Conservation (phyloP, 2,888 invertebrate species). For the Scaptomyza parva region DNA sequence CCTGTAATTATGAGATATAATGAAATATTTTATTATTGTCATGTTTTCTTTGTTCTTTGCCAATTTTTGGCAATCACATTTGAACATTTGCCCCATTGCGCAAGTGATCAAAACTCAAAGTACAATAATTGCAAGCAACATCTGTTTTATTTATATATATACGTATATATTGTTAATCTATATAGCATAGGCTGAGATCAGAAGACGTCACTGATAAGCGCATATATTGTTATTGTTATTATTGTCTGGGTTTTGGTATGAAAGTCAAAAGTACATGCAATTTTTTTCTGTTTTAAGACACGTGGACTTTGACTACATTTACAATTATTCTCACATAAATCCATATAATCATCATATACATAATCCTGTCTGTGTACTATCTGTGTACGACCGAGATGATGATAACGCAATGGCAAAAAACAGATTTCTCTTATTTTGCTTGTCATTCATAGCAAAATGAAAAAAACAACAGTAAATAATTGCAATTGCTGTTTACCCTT, state of each 20-base stretch:
- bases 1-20: too few relatives aligned
- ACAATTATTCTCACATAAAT: neutral
- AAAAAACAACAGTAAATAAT: neutral
- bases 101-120: constrained; percentile 43
- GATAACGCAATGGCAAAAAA: constrained; percentile 26
- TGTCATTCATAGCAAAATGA: neutral
- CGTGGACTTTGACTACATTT: neutral
- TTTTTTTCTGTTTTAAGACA: neutral
- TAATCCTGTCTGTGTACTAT: constrained; percentile 14
- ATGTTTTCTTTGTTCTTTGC: constrained; percentile 27
- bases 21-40: constrained; percentile 36
- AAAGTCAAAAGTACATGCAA: constrained; percentile 48
- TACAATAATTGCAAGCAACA: constrained; percentile 37
- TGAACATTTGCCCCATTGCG: constrained; percentile 31
- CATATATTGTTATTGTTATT: neutral
- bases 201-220: constrained; percentile 51
- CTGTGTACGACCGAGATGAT: neutral
- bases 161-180: constrained; percentile 11
- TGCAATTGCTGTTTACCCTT: neutral
- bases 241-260: neutral
- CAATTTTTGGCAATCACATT: constrained; percentile 44
- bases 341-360: constrained; percentile 22
- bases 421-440: neutral
- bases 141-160: constrained; percentile 22
- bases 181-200: constrained; percentile 34